These are phyloP conservation scores for Emys orbicularis DNA, from an alignment of 2,797 vertebrate genomes.

Conservation along the genomic window DNA sequence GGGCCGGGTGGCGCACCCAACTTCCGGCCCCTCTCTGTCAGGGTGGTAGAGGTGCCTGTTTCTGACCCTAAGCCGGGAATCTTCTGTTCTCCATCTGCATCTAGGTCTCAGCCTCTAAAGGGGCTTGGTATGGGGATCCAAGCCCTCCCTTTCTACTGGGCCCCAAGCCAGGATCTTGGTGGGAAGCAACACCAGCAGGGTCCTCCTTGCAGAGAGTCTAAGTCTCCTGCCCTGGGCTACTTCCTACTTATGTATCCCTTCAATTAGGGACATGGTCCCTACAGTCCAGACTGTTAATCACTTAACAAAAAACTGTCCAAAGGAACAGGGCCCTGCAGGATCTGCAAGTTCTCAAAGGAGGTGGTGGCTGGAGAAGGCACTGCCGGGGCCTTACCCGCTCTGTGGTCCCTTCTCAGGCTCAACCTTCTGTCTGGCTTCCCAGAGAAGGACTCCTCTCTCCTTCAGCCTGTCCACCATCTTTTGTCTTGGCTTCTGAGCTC, in stretches of 20 bases:
- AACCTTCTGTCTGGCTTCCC: not conserved
- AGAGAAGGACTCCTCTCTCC: not conserved
- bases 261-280: too few relatives aligned
- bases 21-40: not conserved
- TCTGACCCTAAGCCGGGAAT: not conserved
- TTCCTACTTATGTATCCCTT: too few relatives aligned
- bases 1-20: not conserved
- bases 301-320: not conserved
- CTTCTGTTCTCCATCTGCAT: not conserved
- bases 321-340: not conserved
- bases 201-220: not conserved
- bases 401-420: not conserved
- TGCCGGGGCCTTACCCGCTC: not conserved
- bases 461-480: not conserved
- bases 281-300: not conserved
- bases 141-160: not conserved
- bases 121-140: not conserved
- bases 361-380: not conserved
- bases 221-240: too few relatives aligned
- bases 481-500: not conserved
- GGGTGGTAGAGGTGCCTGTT: not conserved
- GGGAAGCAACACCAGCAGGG: not conserved
- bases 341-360: not conserved
- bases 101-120: not conserved
- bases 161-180: not conserved